Percentiles rank a stretch among this genome's conserved stretches.
These are phyloP conservation scores for Sipha flava DNA, from an alignment of 1,140 invertebrate genomes.

Conservation along the genomic window DNA sequence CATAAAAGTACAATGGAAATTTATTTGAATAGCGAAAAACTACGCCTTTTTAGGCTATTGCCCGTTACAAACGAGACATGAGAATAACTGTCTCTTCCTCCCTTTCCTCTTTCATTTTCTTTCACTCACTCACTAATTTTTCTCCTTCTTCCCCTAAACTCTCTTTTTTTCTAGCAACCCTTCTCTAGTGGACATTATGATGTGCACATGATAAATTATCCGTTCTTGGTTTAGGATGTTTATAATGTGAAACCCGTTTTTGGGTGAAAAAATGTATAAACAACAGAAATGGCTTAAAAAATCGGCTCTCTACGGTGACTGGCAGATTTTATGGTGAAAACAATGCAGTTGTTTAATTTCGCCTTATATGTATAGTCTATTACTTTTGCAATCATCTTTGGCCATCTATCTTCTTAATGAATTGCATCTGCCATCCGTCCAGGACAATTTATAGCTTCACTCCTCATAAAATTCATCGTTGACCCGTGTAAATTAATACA, in stretches of 20 bases:
- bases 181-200: background rate
- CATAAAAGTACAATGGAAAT: conserved; percentile 18
- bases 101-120: too few species aligned
- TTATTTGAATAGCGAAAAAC: conserved; percentile 14
- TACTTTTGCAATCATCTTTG: background rate
- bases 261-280: background rate
- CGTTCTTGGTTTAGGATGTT: background rate
- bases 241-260: background rate
- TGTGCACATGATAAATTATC: conserved; percentile 4
- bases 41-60: conserved; percentile 18
- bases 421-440: background rate
- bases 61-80: conserved; percentile 2
- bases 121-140: too few species aligned
- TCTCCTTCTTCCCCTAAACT: too few species aligned
- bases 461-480: background rate
- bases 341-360: conserved; percentile 4
- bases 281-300: background rate
- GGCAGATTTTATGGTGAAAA: conserved; percentile 3
- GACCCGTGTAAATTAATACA: background rate
- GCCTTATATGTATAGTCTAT: background rate
- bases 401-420: conserved; percentile 10
- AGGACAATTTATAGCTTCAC: background rate
- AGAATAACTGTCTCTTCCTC: background rate
- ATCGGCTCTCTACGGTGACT: background rate
- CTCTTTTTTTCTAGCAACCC: too few species aligned